Evolutionary conservation across 2,888 invertebrate species (phyloP), one percentile per base, ranked within the genome.

Genomic region (Chalcis sispes): DNA sequence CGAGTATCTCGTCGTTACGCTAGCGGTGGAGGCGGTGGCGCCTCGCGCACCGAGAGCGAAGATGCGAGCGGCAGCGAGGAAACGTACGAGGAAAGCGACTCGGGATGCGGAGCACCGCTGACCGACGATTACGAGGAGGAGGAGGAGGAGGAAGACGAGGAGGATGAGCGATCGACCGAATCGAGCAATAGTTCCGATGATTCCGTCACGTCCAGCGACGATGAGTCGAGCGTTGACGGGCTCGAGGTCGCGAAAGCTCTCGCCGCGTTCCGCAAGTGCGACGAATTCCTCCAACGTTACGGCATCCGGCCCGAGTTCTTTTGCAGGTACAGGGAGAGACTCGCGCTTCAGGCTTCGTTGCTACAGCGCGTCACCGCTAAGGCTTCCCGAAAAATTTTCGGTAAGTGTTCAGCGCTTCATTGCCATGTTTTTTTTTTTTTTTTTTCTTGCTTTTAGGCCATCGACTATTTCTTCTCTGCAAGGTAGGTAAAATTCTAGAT

Each of bases 251-350:
- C 83, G 20, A 88, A 84, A 70, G 85, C 87, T 5, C 85, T 90
- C 81, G 89, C 89, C 61, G 89, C 90, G 80, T 89, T 92, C 77
- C 90, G 91, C 75, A 90, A 91, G 81, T 92, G 92, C 83, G 92
- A 93, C 87, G 91, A 92, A 82, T 92, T 92, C 87, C 90, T 93
- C 75, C 90, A 90, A 79, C 89, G 90, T 59, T 92, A 94, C 88
- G 91, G 93, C 82, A 93, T 94, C 84, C 92, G 93, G 29, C 93
- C 94, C 0, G 94, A 95, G 87, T 94, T 95, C 89, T 95, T 95
- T 90, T 95, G 95, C 89, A 91, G 92, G 80, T 92, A 94, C 87
- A 90, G 91, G 67, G 91, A 91, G 83, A 89, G 85, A 20, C 79
- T 88, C 27, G 86, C 86, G 1, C 81, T 88, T 1, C 87, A 88